Base-by-base conservation (phyloP, 30 jellyfish, hydroid and myxozoan genomes). In the Turritopsis dohrnii region DNA sequence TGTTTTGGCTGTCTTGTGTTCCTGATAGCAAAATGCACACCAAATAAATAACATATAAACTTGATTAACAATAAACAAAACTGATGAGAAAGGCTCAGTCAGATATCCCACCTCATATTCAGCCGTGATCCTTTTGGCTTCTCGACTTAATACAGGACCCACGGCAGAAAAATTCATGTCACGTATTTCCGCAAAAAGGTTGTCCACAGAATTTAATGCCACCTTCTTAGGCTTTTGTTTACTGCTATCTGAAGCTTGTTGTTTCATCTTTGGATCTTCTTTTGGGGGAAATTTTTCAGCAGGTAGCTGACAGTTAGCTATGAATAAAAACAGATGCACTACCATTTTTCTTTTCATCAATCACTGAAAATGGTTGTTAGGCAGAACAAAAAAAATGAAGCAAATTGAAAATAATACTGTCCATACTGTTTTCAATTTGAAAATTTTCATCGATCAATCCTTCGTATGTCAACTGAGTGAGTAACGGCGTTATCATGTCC, bases 91-190 rank as follows among this genome's bases (percentile, higher is more conserved):
- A n/a, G n/a, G n/a, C n/a, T n/a, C n/a, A n/a, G n/a, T n/a, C n/a
- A n/a, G n/a, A n/a, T n/a, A n/a, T n/a, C n/a, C 13, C 41, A 76
- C 92, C 89, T 93, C 96, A 53, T 88, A 88, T 85, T 93, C 96
- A 20, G 98, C 98, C 5, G 98, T 84, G 72, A 93, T 88, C n/a
- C 96, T 82, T 74, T 93, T 93, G 5, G 98, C 98, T 84, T 93
- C 96, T 29, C 96, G 89, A 74, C 96, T 93, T 83, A 93, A 52
- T 9, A 93, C 98, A 25, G 96, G 96, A 16, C 96, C 98, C 23
- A 93, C 96, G 65, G 96, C 98, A 0, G 96, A 88, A 75, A 93
- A 93, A 86, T 93, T 93, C 86, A 93, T 93, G 60, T 88, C 96
- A 53, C 98, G 79, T 13, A 93, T 84, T 53, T 93, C 98, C 23